These are phyloP conservation scores for Bombyx huttoni DNA, from an alignment of 2,888 invertebrate genomes.

Conservation along the genomic window DNA sequence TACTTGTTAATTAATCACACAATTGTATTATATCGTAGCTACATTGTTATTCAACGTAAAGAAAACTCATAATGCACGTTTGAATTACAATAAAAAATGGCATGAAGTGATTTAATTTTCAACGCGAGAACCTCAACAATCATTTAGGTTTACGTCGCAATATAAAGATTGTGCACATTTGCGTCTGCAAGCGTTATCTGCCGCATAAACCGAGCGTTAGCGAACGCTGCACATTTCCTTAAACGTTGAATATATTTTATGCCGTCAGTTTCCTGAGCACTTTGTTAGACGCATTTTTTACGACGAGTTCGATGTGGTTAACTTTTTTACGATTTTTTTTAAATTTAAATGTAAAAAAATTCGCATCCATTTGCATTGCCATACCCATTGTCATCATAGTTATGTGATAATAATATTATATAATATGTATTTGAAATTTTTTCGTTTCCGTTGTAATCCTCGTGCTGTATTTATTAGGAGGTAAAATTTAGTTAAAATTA, in stretches of 20 bases:
- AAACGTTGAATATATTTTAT: slow-evolving; percentile 40
- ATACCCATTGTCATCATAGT: too few relatives aligned
- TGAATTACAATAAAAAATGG: neutral
- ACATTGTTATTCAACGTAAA: too few relatives aligned
- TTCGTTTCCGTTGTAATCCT: too few relatives aligned
- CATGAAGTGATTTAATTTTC: neutral
- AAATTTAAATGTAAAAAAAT: too few relatives aligned
- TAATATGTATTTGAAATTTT: too few relatives aligned
- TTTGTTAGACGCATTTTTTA: slow-evolving; percentile 19
- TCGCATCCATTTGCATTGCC: too few relatives aligned
- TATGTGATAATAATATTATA: too few relatives aligned
- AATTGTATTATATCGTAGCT: too few relatives aligned
- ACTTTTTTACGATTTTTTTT: neutral
- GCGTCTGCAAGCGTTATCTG: slow-evolving; percentile 42
- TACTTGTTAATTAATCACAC: too few relatives aligned
- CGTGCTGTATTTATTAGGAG: too few relatives aligned
- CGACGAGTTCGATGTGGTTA: slow-evolving; percentile 5
- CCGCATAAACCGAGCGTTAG: slow-evolving; percentile 57
- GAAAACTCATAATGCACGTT: neutral
- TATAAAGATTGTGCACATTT: slow-evolving; percentile 45
- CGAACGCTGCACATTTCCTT: slow-evolving; percentile 46
- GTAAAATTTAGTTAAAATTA: too few relatives aligned
- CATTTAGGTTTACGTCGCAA: slow-evolving; percentile 10
- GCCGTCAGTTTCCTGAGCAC: slow-evolving; percentile 36
- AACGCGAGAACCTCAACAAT: neutral